Percentiles rank a stretch among this genome's conserved stretches.
Conservation (phyloP, 2,888 invertebrate genomes). For the Rhingia campestris region DNA sequence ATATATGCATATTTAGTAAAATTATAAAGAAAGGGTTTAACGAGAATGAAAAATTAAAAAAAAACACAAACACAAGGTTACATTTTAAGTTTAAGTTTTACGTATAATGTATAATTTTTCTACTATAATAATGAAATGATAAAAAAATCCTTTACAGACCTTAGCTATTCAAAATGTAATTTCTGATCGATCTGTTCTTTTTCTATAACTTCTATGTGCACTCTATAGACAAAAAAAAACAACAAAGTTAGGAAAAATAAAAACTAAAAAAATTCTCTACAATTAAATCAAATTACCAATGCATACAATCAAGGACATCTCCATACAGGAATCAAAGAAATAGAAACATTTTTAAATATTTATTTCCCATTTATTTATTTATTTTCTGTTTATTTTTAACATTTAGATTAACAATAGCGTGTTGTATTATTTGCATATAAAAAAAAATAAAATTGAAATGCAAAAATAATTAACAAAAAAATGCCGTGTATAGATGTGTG, state of each 20-base stretch:
- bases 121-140: conserved; percentile 26
- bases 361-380: conserved; percentile 24
- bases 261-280: conserved; percentile 17
- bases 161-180: conserved; percentile 23
- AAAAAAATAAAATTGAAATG: background rate
- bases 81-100: conserved; percentile 56
- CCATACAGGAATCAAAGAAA: conserved; percentile 15
- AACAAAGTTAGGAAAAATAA: background rate
- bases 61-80: conserved; percentile 56
- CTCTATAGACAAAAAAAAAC: conserved; percentile 44
- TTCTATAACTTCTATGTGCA: conserved; percentile 57
- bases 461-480: conserved; percentile 2
- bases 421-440: conserved; percentile 41
- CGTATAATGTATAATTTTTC: conserved; percentile 38
- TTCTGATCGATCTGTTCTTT: conserved; percentile 38
- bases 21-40: conserved; percentile 37
- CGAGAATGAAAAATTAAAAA: conserved; percentile 3
- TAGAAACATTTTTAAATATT: background rate
- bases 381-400: conserved; percentile 27
- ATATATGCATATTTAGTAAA: conserved; percentile 62
- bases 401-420: conserved; percentile 30
- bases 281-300: conserved; percentile 9
- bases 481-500: conserved; percentile 62
- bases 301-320: conserved; percentile 59
- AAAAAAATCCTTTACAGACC: conserved; percentile 20